Evolutionary conservation across 2,797 vertebrate species (phyloP).

Genomic region (Nyctalus aviator): DNA sequence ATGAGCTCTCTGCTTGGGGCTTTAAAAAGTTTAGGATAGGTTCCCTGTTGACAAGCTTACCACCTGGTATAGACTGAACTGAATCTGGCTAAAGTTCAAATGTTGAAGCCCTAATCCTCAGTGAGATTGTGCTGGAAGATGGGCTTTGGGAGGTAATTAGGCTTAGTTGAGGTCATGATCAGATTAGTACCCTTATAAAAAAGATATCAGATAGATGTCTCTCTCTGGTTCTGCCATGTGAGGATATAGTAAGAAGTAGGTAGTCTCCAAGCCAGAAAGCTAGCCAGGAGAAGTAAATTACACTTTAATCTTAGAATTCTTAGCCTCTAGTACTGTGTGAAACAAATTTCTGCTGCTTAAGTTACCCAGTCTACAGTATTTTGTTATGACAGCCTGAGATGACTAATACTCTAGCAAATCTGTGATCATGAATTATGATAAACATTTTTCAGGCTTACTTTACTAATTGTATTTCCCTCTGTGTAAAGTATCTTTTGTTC

Average conservation of each 20-base stretch:
- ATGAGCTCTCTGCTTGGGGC: background rate
- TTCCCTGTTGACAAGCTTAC: background rate
- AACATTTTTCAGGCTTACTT: conserved; percentile 38
- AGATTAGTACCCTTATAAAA: background rate
- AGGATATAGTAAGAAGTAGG: background rate
- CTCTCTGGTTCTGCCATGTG: background rate
- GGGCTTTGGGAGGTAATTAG: background rate
- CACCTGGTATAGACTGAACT: background rate
- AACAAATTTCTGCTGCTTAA: background rate
- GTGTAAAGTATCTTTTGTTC: background rate
- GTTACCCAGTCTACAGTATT: background rate
- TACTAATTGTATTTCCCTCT: conserved; percentile 1
- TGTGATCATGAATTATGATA: background rate
- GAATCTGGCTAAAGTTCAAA: background rate
- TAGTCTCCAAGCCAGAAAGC: background rate
- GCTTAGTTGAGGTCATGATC: background rate
- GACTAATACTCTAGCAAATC: background rate
- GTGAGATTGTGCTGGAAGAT: background rate
- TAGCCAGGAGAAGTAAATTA: background rate
- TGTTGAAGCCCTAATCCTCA: background rate
- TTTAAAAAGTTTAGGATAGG: background rate
- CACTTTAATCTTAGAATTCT: background rate
- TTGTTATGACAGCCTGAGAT: background rate
- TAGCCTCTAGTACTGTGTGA: background rate
- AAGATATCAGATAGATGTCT: background rate